Evolutionary conservation across 2,113 vertebrate genomes (phyloP).

Genomic region (Otolemur garnettii): DNA sequence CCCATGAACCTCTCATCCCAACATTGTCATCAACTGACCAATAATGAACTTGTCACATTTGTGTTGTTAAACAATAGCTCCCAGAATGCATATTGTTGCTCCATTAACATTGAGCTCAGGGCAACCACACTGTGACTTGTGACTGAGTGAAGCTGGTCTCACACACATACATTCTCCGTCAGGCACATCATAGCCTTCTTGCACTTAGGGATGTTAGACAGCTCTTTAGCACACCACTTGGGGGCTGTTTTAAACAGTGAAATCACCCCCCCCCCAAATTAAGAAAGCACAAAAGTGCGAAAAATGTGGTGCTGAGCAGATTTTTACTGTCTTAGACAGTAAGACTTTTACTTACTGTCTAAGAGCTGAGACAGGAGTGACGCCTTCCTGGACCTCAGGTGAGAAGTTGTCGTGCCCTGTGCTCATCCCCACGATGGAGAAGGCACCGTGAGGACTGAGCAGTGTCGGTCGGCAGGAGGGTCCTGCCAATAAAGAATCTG

Average conservation of each 20-base stretch:
- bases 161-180: neutral
- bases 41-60: neutral
- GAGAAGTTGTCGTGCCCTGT: rapidly evolving
- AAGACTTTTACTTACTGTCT: neutral
- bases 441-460: neutral
- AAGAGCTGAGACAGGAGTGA: neutral
- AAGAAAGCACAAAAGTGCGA: neutral
- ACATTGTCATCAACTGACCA: neutral
- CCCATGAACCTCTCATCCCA: neutral
- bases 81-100: no score
- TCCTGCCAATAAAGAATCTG: no score
- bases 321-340: neutral
- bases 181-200: rapidly evolving
- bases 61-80: neutral
- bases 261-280: neutral
- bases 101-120: neutral
- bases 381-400: rapidly evolving
- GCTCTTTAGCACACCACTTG: no score
- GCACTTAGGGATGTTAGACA: neutral
- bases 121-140: no score
- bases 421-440: rapidly evolving
- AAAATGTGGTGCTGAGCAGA: no score
- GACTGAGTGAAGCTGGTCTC: neutral
- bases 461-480: neutral
- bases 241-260: neutral